phyloP scores from a whole-genome alignment of 2,888 invertebrate species.

The Cantharis rufa region DNA sequence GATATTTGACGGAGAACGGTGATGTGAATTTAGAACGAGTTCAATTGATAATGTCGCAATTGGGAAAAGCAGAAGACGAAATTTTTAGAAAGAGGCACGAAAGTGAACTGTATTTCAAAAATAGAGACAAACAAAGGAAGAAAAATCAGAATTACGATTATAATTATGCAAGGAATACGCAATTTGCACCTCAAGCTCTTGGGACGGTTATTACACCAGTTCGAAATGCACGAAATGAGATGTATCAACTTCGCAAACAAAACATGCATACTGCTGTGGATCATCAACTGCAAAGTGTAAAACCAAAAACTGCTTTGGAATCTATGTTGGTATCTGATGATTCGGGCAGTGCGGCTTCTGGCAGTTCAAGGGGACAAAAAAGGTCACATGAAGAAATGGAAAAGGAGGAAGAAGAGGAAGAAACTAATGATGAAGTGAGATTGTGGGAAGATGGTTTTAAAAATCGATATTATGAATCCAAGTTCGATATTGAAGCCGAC shows the following conservation, averaged over 20 bases:
- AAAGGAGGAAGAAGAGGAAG: constrained; percentile 68
- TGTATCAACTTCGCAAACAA: constrained; percentile 69
- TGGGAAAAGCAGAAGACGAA: constrained; percentile 94
- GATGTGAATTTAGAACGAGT: constrained; percentile 91
- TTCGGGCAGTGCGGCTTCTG: constrained; percentile 38
- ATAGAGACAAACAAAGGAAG: constrained; percentile 75
- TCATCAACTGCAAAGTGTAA: constrained; percentile 35
- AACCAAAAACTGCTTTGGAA: constrained; percentile 50
- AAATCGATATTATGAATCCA: constrained; percentile 95
- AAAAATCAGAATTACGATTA: constrained; percentile 65
- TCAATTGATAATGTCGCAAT: constrained; percentile 91
- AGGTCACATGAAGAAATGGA: constrained; percentile 57
- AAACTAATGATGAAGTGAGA: constrained; percentile 85
- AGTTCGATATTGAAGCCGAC: constrained; percentile 79
- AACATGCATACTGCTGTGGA: constrained; percentile 59
- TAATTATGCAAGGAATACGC: constrained; percentile 60
- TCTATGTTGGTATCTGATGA: constrained; percentile 58
- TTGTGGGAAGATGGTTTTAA: constrained; percentile 98
- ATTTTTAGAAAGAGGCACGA: constrained; percentile 93
- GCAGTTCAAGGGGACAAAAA: constrained; percentile 55
- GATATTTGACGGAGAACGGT: constrained; percentile 93
- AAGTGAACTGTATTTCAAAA: constrained; percentile 81
- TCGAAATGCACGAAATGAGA: constrained; percentile 76
- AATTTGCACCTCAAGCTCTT: constrained; percentile 77
- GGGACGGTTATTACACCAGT: constrained; percentile 63